Base-by-base conservation (phyloP, 2,113 vertebrate genomes). In the Meriones unguiculatus region DNA sequence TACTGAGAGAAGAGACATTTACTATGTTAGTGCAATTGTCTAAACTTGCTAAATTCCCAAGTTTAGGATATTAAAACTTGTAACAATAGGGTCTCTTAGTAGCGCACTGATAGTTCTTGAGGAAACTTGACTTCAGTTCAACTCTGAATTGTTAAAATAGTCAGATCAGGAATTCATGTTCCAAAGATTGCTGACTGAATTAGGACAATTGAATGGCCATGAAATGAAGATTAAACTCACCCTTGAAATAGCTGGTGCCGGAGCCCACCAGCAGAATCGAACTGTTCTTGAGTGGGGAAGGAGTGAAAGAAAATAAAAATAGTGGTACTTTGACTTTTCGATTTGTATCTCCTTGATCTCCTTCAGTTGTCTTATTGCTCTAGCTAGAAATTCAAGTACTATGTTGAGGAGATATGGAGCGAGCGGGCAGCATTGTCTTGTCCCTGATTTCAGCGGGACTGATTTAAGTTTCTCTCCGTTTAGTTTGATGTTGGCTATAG, bases 11-110 rank as follows among this genome's bases (percentile, higher is more conserved):
- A 90, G 90, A 15, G 32, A 11, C 64, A 12, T 73, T 93, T 89
- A 6, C 59, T 70, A 2, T 69, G 41, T 30, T 87, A 87, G 73
- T 15, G 28, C 9, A 20, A 18, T 76, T 41, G 25, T 54, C 9
- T 50, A 65, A 20, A 69, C 35, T 41, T 82, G 35, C 50, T 73
- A 46, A 87, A 87, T 62, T 81, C 35, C 90, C 65, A 76, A 85
- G 62, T 76, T 88, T 86, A 90, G 84, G 65, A 30, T 67, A 92
- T 38, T 75, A 73, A 86, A 78, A 67, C 65, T 85, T 91, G 4
- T 18, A 72, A 17, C 50, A 52, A 24, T 50, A 59, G 25, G 82
- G 14, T 32, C 7, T 69, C 9, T 95, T 57, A 70, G 77, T 38
- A 25, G 35, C 72, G 90, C 87, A 57, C 57, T 77, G 38, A 62